Conservation (phyloP, 2,888 invertebrate species). For the Catocala nupta region DNA sequence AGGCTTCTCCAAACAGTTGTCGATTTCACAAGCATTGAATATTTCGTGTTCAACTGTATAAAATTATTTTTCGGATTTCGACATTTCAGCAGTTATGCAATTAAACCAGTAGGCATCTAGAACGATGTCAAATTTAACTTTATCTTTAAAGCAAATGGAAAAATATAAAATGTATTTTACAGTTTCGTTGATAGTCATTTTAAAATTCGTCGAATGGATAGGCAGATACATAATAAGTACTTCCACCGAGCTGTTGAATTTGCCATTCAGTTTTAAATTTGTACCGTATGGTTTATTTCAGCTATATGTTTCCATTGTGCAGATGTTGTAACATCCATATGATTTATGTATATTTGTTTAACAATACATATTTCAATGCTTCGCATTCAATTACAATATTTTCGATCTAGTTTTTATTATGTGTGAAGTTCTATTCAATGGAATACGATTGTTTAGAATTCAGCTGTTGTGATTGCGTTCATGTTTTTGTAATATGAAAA, state of each 20-base stretch:
- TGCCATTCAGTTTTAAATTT: conserved; percentile 10
- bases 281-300: conserved; percentile 7
- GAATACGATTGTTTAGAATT: too few species aligned
- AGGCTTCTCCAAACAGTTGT: background rate
- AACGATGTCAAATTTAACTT: background rate
- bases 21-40: background rate
- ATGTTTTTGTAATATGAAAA: too few species aligned
- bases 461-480: background rate
- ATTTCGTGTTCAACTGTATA: conserved; percentile 11
- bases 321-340: conserved; percentile 3
- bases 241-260: background rate
- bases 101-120: conserved; percentile 16
- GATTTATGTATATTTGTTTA: background rate
- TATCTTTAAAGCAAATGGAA: too few species aligned
- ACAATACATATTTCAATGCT: background rate
- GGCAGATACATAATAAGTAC: background rate
- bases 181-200: too few species aligned
- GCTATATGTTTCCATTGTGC: conserved; percentile 8
- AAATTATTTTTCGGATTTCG: background rate
- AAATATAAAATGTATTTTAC: background rate
- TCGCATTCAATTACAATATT: background rate
- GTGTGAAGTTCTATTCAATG: background rate
- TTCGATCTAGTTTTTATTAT: background rate
- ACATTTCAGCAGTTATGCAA: conserved; percentile 4
- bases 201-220: too few species aligned